A percentile compares a stretch with the other conserved stretches of the same genome.
Evolutionary conservation across 1,140 invertebrate species (phyloP).

Genomic region (Steinernema khuongi): DNA sequence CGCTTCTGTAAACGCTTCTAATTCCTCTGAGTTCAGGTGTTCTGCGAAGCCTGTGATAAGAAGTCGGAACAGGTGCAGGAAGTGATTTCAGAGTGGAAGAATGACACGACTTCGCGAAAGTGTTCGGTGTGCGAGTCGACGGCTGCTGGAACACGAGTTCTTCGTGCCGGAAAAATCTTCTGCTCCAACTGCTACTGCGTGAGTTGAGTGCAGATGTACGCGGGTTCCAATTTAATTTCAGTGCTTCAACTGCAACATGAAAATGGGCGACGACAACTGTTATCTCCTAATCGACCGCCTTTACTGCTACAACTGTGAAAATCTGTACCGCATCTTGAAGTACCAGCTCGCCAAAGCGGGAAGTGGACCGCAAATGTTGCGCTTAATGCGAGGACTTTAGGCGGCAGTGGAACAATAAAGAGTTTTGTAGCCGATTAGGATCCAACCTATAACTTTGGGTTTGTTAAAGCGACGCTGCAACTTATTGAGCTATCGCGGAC

Average conservation of each 20-base stretch:
- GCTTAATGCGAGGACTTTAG: background rate
- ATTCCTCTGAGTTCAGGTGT: background rate
- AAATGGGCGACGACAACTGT: background rate
- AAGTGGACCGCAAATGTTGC: background rate
- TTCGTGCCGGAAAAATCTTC: background rate
- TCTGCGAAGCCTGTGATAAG: background rate
- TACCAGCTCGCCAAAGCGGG: background rate
- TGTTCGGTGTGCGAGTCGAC: background rate
- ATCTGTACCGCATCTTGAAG: background rate
- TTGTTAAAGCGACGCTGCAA: slow-evolving; percentile 40
- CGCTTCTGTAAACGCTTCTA: background rate
- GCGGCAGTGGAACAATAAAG: background rate
- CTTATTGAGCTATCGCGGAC: slow-evolving; percentile 33
- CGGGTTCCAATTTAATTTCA: background rate
- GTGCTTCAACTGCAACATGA: background rate
- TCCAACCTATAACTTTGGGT: slow-evolving; percentile 38
- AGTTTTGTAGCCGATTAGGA: slow-evolving; percentile 34
- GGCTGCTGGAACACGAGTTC: background rate
- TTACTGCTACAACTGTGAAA: background rate
- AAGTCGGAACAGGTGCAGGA: background rate
- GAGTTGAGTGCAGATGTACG: background rate
- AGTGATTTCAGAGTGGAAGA: background rate
- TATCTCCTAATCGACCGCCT: background rate
- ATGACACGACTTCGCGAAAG: background rate
- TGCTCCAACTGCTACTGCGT: background rate